These are phyloP conservation scores for Protaetia brevitarsis DNA, from an alignment of 1,140 invertebrate genomes.

Conservation along the genomic window DNA sequence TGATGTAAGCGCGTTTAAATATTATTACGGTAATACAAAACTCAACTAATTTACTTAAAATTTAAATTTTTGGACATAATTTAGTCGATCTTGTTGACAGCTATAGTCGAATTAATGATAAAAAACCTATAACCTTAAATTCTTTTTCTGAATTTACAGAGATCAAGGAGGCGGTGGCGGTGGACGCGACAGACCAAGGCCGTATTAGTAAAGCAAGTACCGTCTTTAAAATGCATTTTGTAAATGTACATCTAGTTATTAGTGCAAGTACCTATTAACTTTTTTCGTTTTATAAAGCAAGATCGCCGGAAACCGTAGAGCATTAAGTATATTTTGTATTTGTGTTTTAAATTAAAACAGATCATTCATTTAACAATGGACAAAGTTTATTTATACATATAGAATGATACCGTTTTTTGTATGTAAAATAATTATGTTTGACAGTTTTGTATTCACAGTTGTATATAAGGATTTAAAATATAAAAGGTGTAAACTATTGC, in stretches of 20 bases:
- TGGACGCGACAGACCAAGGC: constrained; percentile 33
- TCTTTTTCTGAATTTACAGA: constrained; percentile 25
- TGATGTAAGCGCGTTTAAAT: too few relatives aligned
- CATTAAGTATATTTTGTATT: too few relatives aligned
- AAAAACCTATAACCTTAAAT: not conserved
- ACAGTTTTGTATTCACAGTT: not conserved
- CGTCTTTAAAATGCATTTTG: constrained; percentile 6
- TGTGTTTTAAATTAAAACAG: too few relatives aligned
- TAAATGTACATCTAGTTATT: constrained; percentile 18
- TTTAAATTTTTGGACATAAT: not conserved
- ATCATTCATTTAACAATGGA: too few relatives aligned
- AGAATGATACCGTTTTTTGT: too few relatives aligned
- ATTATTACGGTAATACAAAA: too few relatives aligned
- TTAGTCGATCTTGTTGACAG: too few relatives aligned
- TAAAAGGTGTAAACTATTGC: not conserved
- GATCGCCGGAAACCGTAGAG: not conserved
- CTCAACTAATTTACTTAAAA: not conserved
- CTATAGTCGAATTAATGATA: too few relatives aligned
- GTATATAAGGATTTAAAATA: not conserved
- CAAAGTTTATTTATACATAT: too few relatives aligned
- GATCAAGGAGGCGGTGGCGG: constrained; percentile 26
- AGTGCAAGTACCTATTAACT: not conserved
- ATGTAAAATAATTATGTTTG: not conserved
- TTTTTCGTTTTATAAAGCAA: not conserved
- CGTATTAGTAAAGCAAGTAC: constrained; percentile 33